Evolutionary conservation across 2,888 invertebrate genomes (phyloP).

Genomic region (Cerastis rubricosa): DNA sequence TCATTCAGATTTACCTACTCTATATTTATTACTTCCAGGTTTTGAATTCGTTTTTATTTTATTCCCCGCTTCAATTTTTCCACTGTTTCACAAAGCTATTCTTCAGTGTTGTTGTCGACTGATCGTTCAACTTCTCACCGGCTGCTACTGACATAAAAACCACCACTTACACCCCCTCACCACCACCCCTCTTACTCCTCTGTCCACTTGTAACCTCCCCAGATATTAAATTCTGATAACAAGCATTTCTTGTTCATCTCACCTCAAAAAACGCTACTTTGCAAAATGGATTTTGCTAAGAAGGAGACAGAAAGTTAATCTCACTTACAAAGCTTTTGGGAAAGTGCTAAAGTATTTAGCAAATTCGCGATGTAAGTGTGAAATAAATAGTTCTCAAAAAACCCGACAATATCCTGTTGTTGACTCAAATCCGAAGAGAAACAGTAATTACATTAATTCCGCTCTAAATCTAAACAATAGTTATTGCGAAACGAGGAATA

Average conservation of each 20-base stretch:
- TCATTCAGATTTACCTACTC: neutral
- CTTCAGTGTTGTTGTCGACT: constrained; percentile 7
- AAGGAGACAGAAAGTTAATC: constrained; percentile 16
- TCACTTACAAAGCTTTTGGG: constrained; percentile 14
- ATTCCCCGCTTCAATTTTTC: no score
- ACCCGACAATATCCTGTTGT: neutral
- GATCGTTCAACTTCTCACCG: constrained; percentile 32
- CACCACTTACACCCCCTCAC: constrained; percentile 21
- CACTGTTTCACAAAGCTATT: constrained; percentile 4
- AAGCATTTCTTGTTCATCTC: constrained; percentile 40
- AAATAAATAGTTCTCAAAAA: neutral
- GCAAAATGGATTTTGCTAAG: constrained; percentile 29
- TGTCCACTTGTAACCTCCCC: constrained; percentile 25
- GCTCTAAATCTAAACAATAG: constrained; percentile 29
- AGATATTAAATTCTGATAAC: constrained; percentile 54
- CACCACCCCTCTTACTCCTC: neutral
- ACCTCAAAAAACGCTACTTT: constrained; percentile 34
- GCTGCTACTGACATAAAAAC: constrained; percentile 35
- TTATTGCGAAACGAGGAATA: constrained; percentile 20
- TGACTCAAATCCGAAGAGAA: neutral
- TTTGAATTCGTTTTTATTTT: neutral
- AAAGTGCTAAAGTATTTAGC: neutral
- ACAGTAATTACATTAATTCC: neutral
- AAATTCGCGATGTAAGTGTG: neutral
- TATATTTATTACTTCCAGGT: neutral